Evolutionary conservation across 2,113 vertebrate species (phyloP).

Genomic region (Mirounga angustirostris): DNA sequence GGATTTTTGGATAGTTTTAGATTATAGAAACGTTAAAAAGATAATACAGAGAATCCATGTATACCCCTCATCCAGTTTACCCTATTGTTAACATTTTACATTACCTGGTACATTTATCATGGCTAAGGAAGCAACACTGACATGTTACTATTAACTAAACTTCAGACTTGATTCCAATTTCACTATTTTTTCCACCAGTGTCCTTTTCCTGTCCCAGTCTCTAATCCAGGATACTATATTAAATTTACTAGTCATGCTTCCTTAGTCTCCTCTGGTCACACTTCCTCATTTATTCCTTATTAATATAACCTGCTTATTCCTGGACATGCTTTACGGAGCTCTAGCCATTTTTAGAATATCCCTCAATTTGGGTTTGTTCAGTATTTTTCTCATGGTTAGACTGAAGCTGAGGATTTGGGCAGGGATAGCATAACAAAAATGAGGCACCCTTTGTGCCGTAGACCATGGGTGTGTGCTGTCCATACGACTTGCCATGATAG

Average conservation of each 20-base stretch:
- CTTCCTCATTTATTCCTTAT: neutral
- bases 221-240: neutral
- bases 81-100: neutral
- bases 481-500: neutral
- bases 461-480: neutral
- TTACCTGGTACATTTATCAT: neutral
- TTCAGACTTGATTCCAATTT: neutral
- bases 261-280: neutral
- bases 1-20: neutral
- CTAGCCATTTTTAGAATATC: neutral
- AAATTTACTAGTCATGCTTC: neutral
- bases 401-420: neutral
- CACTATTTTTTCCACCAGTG: neutral
- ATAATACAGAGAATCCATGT: neutral
- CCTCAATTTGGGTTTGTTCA: neutral
- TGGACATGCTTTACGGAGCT: neutral
- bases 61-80: neutral
- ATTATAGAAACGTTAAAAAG: neutral
- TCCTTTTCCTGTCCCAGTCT: neutral
- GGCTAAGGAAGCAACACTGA: neutral
- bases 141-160: neutral
- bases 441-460: neutral
- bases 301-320: neutral
- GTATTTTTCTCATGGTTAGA: neutral
- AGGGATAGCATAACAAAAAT: neutral